A percentile compares a stretch with the other conserved stretches of the same genome.
phyloP scores from a whole-genome alignment of 1,140 invertebrate species.

The Scylla paramamosain region DNA sequence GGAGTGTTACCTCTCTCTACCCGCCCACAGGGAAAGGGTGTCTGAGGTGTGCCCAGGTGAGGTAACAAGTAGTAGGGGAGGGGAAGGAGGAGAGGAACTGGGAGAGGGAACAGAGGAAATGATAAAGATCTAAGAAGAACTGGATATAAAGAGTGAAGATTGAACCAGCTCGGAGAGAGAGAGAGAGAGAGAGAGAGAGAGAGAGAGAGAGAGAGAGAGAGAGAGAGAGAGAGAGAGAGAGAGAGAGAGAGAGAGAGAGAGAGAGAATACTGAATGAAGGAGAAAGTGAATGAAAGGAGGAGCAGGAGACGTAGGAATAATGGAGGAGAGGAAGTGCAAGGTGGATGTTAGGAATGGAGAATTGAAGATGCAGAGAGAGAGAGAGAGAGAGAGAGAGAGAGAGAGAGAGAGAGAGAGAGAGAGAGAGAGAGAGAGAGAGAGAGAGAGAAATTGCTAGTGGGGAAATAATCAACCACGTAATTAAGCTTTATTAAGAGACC shows the following conservation, averaged over 20 bases:
- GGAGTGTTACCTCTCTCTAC: not conserved
- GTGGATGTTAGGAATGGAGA: no score
- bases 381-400: constrained; percentile 20
- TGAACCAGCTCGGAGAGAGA: no score
- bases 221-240: not conserved
- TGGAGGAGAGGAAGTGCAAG: no score
- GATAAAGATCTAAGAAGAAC: no score
- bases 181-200: not conserved
- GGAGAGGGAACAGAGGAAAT: not conserved
- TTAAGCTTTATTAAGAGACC: no score
- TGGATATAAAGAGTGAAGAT: no score
- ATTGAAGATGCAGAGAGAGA: not conserved
- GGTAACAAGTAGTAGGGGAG: not conserved
- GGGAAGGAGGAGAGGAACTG: not conserved
- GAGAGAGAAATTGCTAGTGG: not conserved
- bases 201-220: not conserved
- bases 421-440: not conserved
- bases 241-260: not conserved
- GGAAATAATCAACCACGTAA: no score
- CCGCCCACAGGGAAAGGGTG: not conserved
- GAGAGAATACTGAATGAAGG: not conserved
- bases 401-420: constrained; percentile 14
- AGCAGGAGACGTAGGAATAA: no score
- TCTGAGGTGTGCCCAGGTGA: not conserved
- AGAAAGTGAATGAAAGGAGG: not conserved